Conservation (phyloP, 2,797 vertebrate genomes). For the Potorous gilbertii region DNA sequence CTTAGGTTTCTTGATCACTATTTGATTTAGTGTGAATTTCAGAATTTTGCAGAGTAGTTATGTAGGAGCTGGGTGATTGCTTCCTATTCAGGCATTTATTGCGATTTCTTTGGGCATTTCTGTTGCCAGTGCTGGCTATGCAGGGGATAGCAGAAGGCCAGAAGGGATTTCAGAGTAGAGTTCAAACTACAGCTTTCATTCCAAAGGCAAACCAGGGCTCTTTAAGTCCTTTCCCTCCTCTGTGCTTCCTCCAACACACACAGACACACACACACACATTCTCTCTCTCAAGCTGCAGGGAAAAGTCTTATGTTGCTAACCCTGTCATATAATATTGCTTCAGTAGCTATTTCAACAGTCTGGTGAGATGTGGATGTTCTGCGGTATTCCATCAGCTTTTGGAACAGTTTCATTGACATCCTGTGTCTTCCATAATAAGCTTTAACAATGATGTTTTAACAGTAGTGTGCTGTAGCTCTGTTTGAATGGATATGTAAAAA, state of each 20-base stretch:
- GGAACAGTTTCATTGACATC: conserved; percentile 35
- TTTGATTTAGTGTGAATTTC: no score
- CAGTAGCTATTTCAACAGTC: not conserved
- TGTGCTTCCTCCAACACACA: no score
- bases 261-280: not conserved
- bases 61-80: not conserved
- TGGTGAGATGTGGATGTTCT: not conserved
- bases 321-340: not conserved
- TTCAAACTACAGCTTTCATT: not conserved
- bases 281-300: not conserved
- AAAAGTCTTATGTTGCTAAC: not conserved
- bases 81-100: not conserved
- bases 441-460: conserved; percentile 15
- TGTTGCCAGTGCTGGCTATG: not conserved
- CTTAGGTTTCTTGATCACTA: no score
- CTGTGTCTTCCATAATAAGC: not conserved
- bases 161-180: not conserved
- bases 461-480: not conserved
- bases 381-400: not conserved
- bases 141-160: not conserved
- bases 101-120: not conserved
- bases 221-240: not conserved
- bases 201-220: not conserved
- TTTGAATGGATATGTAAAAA: not conserved
- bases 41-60: no score